phyloP scores from a whole-genome alignment of 2,888 invertebrate genomes.

The Girardia tigrina region DNA sequence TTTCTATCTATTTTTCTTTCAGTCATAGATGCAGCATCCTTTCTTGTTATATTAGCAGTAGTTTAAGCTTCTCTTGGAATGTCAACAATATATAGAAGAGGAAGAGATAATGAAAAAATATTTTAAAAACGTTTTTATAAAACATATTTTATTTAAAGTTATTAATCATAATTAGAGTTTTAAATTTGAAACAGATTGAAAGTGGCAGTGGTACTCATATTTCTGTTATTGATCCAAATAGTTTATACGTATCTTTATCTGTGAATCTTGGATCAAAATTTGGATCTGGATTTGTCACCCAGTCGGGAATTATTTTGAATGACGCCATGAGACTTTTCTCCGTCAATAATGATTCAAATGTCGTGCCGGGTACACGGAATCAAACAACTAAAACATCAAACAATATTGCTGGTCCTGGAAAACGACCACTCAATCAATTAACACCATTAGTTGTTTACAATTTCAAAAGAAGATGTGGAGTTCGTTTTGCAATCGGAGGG shows the following conservation, averaged over 20 bases:
- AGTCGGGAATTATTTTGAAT: slow-evolving; percentile 7
- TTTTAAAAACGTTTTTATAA: no score
- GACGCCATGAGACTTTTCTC: slow-evolving; percentile 15
- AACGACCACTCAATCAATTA: background rate
- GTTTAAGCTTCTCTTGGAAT: no score
- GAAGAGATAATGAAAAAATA: no score
- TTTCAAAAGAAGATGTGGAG: slow-evolving; percentile 17
- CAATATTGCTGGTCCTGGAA: slow-evolving; percentile 12
- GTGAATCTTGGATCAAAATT: background rate
- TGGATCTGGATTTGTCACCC: slow-evolving; percentile 24
- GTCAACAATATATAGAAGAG: no score
- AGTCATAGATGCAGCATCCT: no score
- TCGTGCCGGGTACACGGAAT: background rate
- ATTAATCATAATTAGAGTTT: no score
- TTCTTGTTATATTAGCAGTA: no score
- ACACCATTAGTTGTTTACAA: slow-evolving; percentile 20
- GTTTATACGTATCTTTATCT: background rate
- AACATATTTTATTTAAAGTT: no score
- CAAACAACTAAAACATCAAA: background rate
- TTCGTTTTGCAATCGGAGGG: background rate
- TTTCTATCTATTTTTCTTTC: no score
- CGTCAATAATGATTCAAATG: background rate
- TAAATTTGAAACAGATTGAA: background rate
- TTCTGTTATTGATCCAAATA: slow-evolving; percentile 26
- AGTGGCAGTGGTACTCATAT: background rate